These are phyloP conservation scores for Cebidichthys violaceus DNA, from an alignment of 2,113 vertebrate species.

Conservation along the genomic window DNA sequence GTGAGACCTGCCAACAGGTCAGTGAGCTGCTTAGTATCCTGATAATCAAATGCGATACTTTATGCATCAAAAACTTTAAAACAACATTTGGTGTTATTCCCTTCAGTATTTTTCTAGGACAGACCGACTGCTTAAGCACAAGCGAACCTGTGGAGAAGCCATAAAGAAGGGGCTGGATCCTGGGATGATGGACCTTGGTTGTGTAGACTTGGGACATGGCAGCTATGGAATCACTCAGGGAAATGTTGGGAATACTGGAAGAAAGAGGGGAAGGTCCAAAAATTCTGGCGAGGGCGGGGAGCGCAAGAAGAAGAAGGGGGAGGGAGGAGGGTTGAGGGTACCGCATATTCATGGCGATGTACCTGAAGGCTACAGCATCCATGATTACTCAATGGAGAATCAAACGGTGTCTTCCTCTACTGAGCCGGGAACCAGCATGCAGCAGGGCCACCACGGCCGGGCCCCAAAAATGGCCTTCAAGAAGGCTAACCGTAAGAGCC, in stretches of 20 bases:
- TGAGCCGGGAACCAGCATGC: conserved; percentile 88
- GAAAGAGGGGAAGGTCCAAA: conserved; percentile 94
- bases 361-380: conserved; percentile 83
- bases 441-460: conserved; percentile 87
- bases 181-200: conserved; percentile 86
- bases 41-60: not conserved
- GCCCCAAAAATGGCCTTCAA: conserved; percentile 95
- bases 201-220: conserved; percentile 88
- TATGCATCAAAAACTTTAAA: not conserved
- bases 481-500: conserved; percentile 90
- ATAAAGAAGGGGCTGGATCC: conserved; percentile 92
- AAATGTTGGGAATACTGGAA: conserved; percentile 88
- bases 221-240: conserved; percentile 92
- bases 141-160: conserved; percentile 96
- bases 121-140: conserved; percentile 98
- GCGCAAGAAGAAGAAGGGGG: conserved; percentile 89
- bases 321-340: conserved; percentile 45
- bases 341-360: conserved; percentile 76
- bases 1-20: conserved; percentile 98
- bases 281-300: conserved; percentile 87
- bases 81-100: conserved; percentile 14
- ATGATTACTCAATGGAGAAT: conserved; percentile 90
- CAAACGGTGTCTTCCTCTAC: conserved; percentile 88
- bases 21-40: not conserved
- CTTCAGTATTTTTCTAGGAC: conserved; percentile 97